phyloP scores from a whole-genome alignment of 2,113 vertebrate species.

The Eurystomus gularis region DNA sequence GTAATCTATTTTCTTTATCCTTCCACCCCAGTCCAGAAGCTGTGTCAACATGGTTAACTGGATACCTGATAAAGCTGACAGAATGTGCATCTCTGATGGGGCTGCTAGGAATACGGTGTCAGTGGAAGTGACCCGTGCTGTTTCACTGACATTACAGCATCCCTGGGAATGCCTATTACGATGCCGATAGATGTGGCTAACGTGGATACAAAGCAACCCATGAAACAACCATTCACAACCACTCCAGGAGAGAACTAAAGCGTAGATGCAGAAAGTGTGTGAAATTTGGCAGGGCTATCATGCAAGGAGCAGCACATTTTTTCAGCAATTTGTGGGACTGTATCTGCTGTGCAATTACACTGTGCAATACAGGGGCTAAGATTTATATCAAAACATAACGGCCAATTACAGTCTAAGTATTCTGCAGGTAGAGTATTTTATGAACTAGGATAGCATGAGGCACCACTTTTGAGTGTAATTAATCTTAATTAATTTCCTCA shows the following conservation, averaged over 20 bases:
- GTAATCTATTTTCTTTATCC: conserved; percentile 55
- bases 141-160: background rate
- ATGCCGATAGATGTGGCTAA: background rate
- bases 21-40: background rate
- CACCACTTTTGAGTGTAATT: conserved; percentile 14
- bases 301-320: background rate
- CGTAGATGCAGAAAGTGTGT: rapidly evolving
- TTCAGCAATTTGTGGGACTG: background rate
- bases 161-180: background rate
- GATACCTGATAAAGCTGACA: conserved; percentile 38
- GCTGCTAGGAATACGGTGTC: background rate
- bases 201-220: background rate
- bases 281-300: background rate
- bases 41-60: conserved; percentile 49
- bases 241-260: background rate
- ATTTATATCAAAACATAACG: background rate
- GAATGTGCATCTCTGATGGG: background rate
- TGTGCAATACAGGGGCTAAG: background rate
- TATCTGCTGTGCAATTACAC: background rate
- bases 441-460: background rate
- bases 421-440: conserved; percentile 41
- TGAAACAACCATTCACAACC: background rate
- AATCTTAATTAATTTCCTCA: conserved; percentile 60
- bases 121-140: background rate
- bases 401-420: conserved; percentile 9